Evolutionary conservation across 2,888 invertebrate genomes (phyloP), one percentile per base, ranked within the genome.

Genomic region (Neoaliturus tenellus): DNA sequence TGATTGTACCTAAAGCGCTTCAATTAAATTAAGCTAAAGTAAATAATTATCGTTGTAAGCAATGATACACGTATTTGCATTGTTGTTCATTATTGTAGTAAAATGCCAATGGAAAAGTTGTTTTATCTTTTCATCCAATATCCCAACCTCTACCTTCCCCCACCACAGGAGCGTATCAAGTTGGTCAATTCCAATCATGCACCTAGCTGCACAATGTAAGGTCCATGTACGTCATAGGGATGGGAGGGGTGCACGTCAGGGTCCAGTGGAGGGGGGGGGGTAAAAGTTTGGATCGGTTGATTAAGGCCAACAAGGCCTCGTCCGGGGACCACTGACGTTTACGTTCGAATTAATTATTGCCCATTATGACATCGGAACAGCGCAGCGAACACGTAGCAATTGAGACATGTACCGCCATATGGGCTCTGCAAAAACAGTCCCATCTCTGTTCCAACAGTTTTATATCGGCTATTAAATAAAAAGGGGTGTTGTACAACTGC

Each of bases 341-440:
- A 73, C 44, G 25, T 73, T 58, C 71, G 55, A 82, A 73, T 82
- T 82, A 82, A 82, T 55, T 82, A 82, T 82, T 35, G 55, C 48
- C 82, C 82, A 82, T 82, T 82, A 82, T 82, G 82, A 82, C 73
- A 55, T n/a, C n/a, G n/a, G n/a, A n/a, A n/a, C n/a, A n/a, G n/a
- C n/a, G n/a, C n/a, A 55, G 33, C 51, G 73, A 23, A 82, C 82
- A 73, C 25, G 69, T 31, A n/a, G 28, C 73, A 82, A 82, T 82
- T 55, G 82, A 73, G 73, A 71, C 71, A 48, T 82, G 82, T 82
- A n/a, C 48, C 10, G 14, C 75, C 75, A 48, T 48, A 75, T 78
- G 78, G 78, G 33, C 33, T 44, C 48, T 78, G 78, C 78, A 55
- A 78, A 78, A 78, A 51, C 55, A 0, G 31, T 14, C 20, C 55